Base-by-base conservation (phyloP, 2,888 invertebrate genomes). In the Pachliopta kotzebuea region DNA sequence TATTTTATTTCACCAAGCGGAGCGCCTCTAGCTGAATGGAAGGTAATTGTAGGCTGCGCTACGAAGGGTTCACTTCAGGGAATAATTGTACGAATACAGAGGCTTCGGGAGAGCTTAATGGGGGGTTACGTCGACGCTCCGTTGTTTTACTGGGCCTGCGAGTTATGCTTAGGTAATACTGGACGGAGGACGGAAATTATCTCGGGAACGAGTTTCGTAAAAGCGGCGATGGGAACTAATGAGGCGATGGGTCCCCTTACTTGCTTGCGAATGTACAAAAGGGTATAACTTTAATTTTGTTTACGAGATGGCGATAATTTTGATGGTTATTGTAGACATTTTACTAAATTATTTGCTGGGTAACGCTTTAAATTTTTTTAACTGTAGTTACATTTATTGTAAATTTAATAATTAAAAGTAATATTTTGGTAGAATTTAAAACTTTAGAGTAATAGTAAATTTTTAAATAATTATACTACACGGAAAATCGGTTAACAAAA, bases 21-120 rank as follows among this genome's bases (percentile, higher is more conserved):
- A 81, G 76, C 76, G 86, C 83, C 84, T 83, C 84, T 83, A 83
- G 86, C 85, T 80, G 82, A 86, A 88, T 86, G 86, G 84, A 79
- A 81, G 88, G 89, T 91, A 90, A 91, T 91, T 91, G 90, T 85
- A 86, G 88, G 84, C 83, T 85, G 77, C 82, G 79, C 77, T 74
- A 74, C 76, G 80, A 86, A 88, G 87, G 90, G 86, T 88, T 84
- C 84, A 83, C 90, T 89, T 85, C 80, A 76, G 89, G 88, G 88
- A 90, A 88, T 90, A 90, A 91, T 90, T 90, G 88, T 85, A 75
- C 79, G 84, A 86, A 89, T 84, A 84, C 86, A 81, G 89, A 82
- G 84, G 86, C 88, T 86, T 78, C 76, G 88, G 88, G 89, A 89
- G 83, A 84, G 81, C 87, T 90, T 90, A 90, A 90, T 90, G 85